phyloP scores from a whole-genome alignment of 2,113 vertebrate genomes.

The Aplodontia rufa region DNA sequence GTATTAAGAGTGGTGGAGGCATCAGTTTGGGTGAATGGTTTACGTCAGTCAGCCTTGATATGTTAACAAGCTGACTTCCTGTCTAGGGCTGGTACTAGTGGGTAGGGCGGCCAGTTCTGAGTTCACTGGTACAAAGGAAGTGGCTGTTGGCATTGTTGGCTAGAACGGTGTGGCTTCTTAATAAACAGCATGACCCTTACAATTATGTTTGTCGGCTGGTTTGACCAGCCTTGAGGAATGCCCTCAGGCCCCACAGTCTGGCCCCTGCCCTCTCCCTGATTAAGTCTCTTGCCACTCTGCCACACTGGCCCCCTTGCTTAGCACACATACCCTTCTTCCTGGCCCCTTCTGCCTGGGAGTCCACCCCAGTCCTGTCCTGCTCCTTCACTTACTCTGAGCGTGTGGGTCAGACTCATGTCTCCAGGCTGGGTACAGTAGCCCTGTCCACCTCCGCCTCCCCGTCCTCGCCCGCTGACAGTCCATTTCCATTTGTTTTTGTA shows the following conservation, averaged over 20 bases:
- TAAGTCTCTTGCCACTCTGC: not conserved
- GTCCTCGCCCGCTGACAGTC: not conserved
- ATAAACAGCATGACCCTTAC: conserved; percentile 29
- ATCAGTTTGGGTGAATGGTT: conserved; percentile 51
- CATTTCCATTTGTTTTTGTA: not conserved
- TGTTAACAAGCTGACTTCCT: conserved; percentile 22
- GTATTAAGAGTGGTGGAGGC: conserved; percentile 22
- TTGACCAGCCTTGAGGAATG: not conserved
- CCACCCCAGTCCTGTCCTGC: accelerated
- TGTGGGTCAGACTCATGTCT: not conserved
- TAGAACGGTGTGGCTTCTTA: not conserved
- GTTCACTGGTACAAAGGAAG: conserved; percentile 40
- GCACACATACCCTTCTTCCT: not conserved
- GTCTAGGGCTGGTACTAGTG: not conserved
- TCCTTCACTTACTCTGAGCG: not conserved
- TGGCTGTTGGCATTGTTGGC: conserved; percentile 10
- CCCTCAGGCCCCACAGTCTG: not conserved
- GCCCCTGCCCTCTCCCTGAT: not conserved
- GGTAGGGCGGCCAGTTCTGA: conserved; percentile 43
- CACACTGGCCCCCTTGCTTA: not conserved
- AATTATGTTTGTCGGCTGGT: not conserved
- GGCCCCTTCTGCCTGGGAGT: not conserved
- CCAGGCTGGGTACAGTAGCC: accelerated
- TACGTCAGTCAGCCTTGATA: conserved; percentile 54
- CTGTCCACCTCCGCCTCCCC: not conserved